These are phyloP conservation scores for Baryphthengus martii DNA, from an alignment of 2,113 vertebrate species.

Conservation along the genomic window DNA sequence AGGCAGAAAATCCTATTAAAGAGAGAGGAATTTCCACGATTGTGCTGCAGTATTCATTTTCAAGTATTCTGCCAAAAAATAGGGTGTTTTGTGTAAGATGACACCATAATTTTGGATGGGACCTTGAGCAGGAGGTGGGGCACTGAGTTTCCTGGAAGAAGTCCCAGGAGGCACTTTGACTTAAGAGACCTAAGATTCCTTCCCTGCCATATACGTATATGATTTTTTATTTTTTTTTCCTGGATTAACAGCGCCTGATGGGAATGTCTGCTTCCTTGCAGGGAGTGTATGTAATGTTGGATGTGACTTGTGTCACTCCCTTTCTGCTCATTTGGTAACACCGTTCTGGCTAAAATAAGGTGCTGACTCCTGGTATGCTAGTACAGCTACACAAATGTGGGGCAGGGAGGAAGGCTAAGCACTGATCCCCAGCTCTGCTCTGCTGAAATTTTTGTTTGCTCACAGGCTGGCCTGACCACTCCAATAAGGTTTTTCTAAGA, in stretches of 20 bases:
- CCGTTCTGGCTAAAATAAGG: neutral
- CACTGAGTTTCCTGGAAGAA: neutral
- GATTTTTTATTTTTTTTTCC: neutral
- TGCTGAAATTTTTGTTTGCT: neutral
- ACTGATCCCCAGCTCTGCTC: neutral
- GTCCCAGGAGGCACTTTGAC: neutral
- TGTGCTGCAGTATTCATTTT: neutral
- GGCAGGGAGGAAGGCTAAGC: neutral
- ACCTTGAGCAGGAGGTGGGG: neutral
- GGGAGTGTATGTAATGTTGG: neutral
- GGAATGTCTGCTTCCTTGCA: neutral
- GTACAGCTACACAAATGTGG: neutral
- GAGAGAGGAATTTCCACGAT: neutral
- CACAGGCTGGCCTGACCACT: neutral
- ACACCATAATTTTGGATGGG: neutral
- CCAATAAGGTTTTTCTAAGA: neutral
- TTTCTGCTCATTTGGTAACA: neutral
- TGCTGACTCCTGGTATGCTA: neutral
- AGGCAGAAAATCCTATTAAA: slow-evolving; percentile 15
- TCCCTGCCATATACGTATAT: neutral
- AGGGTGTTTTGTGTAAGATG: neutral
- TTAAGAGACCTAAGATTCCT: neutral
- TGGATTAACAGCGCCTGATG: neutral
- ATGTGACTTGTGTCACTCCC: neutral
- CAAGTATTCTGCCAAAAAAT: neutral